Base-by-base conservation (phyloP, 1,140 invertebrate genomes). In the Tetraneura akinire region DNA sequence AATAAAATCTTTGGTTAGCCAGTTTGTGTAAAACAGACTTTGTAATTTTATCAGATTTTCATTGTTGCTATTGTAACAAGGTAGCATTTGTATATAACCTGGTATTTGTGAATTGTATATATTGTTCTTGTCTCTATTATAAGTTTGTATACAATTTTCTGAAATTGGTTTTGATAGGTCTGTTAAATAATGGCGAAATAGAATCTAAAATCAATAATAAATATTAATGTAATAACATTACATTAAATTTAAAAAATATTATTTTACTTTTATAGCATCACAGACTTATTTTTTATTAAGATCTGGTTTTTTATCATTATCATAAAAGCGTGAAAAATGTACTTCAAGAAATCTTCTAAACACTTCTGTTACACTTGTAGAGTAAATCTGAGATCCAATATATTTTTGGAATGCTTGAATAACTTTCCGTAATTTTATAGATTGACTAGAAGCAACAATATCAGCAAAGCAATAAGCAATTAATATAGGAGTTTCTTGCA, bases 361-460 rank as follows among this genome's bases (percentile, higher is more conserved):
- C 5, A 60, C 55, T 60, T 78, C 74, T 42, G 74, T 78, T 8
- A 78, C 74, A 62, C 29, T 60, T 60, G 53, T 62, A 11, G 53
- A 60, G 16, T 78, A 78, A 37, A 78, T 78, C 47, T 78, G 74
- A 47, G 74, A 78, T 62, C 74, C 74, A 60, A 78, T 78, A 3
- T 78, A 78, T 32, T 60, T 78, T 78, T 78, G 74, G 60, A 78
- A 78, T n/a, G 74, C 74, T 47, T 78, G 74, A 60, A 78, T 78
- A 3, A 78, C 16, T 78, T 60, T 78, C 47, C 74, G 26, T 29
- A 78, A 37, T 47, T 78, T 78, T 8, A 78, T 78, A 62, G 37
- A 47, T 29, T 78, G 74, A 62, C 23, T 60, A 78, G 74, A 62
- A 26, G 55, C 42, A 47, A 78, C 32, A 18, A 78, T 78, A 45